Conservation (phyloP, 64 coral and sea anemone species). For the Actinia equina region DNA sequence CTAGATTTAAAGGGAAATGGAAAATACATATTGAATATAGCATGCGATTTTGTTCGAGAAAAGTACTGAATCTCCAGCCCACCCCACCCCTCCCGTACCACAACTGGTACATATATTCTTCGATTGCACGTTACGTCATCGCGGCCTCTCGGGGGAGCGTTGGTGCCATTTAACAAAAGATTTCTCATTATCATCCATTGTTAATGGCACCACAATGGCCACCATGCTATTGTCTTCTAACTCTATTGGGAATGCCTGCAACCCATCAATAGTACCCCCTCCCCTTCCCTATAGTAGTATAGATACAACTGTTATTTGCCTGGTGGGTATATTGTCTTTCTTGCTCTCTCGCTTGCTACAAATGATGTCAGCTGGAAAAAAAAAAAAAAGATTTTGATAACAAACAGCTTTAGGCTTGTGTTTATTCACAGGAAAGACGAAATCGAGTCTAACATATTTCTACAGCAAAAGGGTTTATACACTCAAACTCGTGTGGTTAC, state of each 20-base stretch:
- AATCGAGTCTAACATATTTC: not conserved
- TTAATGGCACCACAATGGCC: no score
- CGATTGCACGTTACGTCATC: no score
- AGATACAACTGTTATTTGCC: conserved; percentile 3
- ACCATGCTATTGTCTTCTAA: no score
- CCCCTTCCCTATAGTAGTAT: not conserved
- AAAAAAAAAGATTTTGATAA: not conserved
- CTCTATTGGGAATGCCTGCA: no score
- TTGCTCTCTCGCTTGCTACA: conserved; percentile 77
- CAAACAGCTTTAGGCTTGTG: not conserved
- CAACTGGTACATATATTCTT: no score
- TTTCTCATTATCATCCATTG: no score
- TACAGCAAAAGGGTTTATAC: not conserved
- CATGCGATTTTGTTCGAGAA: no score
- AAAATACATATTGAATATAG: not conserved
- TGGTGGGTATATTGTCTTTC: conserved; percentile 85
- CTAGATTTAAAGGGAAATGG: not conserved
- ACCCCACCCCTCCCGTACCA: not conserved
- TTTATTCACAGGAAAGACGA: not conserved
- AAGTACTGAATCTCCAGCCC: not conserved
- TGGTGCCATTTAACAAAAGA: no score
- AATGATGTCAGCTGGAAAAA: conserved; percentile 60
- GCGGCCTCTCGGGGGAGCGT: no score
- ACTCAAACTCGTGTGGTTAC: no score
- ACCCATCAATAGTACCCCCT: not conserved